phyloP scores from a whole-genome alignment of 2,113 vertebrate genomes.

The Festucalex cinctus region DNA sequence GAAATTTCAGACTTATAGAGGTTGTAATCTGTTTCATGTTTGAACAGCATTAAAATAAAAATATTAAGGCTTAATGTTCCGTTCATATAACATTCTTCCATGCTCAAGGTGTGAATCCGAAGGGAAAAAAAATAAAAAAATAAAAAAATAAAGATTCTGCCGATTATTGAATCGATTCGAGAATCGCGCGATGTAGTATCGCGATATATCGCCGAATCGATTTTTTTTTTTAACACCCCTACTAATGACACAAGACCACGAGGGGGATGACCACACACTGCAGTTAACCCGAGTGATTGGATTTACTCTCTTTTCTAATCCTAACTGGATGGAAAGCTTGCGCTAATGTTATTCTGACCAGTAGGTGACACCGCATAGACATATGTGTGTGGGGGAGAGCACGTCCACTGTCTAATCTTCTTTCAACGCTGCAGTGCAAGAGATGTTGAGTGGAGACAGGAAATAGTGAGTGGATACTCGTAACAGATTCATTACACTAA shows the following conservation, averaged over 20 bases:
- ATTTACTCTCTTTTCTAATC: background rate
- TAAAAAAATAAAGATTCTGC: too few relatives aligned
- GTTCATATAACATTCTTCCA: too few relatives aligned
- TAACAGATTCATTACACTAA: slow-evolving; percentile 8
- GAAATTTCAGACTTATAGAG: too few relatives aligned
- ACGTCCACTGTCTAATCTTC: background rate
- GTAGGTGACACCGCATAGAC: background rate
- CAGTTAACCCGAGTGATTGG: slow-evolving; percentile 4
- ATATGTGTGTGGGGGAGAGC: background rate
- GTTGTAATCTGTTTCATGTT: too few relatives aligned
- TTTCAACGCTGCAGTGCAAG: background rate
- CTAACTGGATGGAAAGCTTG: slow-evolving; percentile 4
- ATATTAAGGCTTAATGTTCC: too few relatives aligned
- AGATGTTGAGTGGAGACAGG: background rate
- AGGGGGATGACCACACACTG: background rate
- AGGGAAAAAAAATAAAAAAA: too few relatives aligned
- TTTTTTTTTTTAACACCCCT: too few relatives aligned
- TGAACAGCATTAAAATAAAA: too few relatives aligned
- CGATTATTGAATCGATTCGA: too few relatives aligned
- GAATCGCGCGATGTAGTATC: too few relatives aligned
- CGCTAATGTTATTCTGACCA: background rate
- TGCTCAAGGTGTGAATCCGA: too few relatives aligned
- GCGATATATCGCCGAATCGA: too few relatives aligned
- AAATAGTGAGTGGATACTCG: slow-evolving; percentile 4
- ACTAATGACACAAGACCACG: background rate